A percentile compares a stretch with the other conserved stretches of the same genome.
Evolutionary conservation across 2,888 invertebrate species (phyloP).

Genomic region (Podabrus alpinus): DNA sequence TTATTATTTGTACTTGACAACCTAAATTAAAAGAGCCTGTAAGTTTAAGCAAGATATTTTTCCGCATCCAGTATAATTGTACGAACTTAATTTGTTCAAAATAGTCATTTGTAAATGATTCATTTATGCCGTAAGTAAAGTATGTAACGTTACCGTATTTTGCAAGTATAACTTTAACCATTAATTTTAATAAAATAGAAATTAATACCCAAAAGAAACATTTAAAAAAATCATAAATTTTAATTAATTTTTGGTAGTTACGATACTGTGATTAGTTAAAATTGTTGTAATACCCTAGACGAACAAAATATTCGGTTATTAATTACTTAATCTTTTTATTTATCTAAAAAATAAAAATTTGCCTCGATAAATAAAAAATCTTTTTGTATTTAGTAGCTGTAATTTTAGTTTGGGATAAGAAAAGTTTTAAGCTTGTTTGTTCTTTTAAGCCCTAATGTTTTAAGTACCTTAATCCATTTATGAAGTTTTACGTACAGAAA

Average conservation of each 20-base stretch:
- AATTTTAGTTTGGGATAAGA: not conserved
- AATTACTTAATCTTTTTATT: not conserved
- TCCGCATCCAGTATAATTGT: no score
- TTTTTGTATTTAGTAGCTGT: not conserved
- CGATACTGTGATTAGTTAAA: not conserved
- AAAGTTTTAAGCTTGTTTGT: slow-evolving; percentile 13
- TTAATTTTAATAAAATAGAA: not conserved
- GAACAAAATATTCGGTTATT: no score
- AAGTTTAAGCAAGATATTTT: no score
- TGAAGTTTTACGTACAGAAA: slow-evolving; percentile 25
- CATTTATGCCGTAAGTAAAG: not conserved
- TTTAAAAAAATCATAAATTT: not conserved
- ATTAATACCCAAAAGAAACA: not conserved
- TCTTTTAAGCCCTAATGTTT: slow-evolving; percentile 21
- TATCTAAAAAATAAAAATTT: not conserved
- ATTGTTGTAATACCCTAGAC: not conserved
- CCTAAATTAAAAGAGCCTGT: no score
- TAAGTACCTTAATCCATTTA: slow-evolving; percentile 31
- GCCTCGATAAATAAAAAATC: not conserved
- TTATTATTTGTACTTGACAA: no score
- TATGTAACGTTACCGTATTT: not conserved
- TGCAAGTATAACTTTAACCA: not conserved
- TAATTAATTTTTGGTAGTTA: not conserved
- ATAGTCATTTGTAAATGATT: not conserved
- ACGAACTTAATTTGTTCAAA: not conserved